Conservation (phyloP, 2,797 vertebrate genomes). For the Gymnodraco acuticeps region DNA sequence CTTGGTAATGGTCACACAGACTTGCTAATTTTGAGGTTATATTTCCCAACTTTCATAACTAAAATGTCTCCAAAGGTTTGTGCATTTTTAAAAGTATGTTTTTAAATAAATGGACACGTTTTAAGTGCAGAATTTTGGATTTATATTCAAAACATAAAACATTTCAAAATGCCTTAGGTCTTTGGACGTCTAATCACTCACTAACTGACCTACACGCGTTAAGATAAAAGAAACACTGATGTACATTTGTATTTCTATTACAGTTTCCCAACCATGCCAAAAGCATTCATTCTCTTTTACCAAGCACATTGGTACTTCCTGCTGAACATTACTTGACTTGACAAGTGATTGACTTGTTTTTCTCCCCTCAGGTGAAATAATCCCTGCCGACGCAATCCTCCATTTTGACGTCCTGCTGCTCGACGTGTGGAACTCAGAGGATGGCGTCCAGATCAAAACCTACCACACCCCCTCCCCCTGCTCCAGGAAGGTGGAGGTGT, state of each 20-base stretch:
- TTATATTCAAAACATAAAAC: neutral
- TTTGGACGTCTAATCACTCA: neutral
- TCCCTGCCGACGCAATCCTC: slow-evolving; percentile 92
- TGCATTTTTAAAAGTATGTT: no score
- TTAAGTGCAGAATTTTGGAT: neutral
- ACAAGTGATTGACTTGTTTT: neutral
- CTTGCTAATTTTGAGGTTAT: no score
- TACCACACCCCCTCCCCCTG: slow-evolving; percentile 90
- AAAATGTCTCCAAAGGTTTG: neutral
- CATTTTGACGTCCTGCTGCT: slow-evolving; percentile 96
- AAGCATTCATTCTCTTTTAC: neutral
- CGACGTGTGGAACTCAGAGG: slow-evolving; percentile 95
- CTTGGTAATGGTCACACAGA: no score
- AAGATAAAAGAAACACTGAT: neutral
- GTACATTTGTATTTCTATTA: no score
- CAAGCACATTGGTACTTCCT: neutral
- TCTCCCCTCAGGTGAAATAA: slow-evolving; percentile 87
- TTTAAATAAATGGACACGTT: neutral
- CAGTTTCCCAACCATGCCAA: neutral
- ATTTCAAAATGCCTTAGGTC: neutral
- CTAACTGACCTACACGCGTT: no score
- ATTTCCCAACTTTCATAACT: neutral
- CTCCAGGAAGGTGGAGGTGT: slow-evolving; percentile 91
- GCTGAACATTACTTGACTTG: neutral
- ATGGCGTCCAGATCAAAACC: slow-evolving; percentile 90